Evolutionary conservation across 2,888 invertebrate genomes (phyloP), one percentile per base, ranked within the genome.

Genomic region (Crossocerus cetratus): DNA sequence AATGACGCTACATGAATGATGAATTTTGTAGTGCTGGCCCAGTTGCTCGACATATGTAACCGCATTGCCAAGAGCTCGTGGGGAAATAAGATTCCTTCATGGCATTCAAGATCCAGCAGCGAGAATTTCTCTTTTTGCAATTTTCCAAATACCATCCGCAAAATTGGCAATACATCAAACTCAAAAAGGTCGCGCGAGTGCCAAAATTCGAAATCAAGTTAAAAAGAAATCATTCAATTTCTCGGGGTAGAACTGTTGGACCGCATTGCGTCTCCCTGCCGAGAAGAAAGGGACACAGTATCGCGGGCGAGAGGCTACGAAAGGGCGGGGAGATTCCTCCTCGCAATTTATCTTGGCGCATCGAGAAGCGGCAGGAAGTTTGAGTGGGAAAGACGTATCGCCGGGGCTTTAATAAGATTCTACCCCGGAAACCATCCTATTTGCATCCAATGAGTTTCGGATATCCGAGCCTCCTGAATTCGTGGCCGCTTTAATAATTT

Each of bases 81-180:
- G 64, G 69, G 69, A 76, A 81, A 81, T 76, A 77, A 76, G 79
- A 79, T 80, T 75, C 68, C 68, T 60, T 53, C 58, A 44, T 42
- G 53, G 55, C 67, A 32, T 80, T 77, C 75, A 75, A 80, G 65
- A 80, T 80, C 80, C 73, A 80, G 77, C 77, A 63, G n/a, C n/a
- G 73, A 60, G 23, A 53, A 64, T 23, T 18, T 55, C 44, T 53
- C 55, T 32, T 62, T 21, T n/a, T 42, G 44, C 54, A 65, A 44
- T 13, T 20, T 14, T 63, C 63, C 44, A 8, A 4, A 11, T 32
- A 11, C 32, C 8, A 32, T 32, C 11, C 8, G 8, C 0, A 8
- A 32, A 32, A 32, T 32, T 32, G 8, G 32, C 32, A 32, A 32
- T 32, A 11, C 32, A 32, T 2, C 32, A 32, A 2, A 32, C 5